Conservation (phyloP, 2,113 vertebrate genomes). For the Garra rufa region DNA sequence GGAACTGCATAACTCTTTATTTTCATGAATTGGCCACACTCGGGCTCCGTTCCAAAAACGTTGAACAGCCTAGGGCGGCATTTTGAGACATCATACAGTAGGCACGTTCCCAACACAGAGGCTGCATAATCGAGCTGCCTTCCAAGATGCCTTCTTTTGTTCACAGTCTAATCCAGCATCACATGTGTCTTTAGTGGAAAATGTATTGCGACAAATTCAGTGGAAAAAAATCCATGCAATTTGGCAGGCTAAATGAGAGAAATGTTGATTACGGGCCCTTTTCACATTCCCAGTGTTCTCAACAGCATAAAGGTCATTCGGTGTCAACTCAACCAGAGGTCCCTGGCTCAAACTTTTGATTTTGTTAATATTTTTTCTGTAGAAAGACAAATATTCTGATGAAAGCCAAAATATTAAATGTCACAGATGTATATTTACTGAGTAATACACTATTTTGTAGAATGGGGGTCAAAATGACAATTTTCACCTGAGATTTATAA, state of each 20-base stretch:
- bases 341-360: too few relatives aligned
- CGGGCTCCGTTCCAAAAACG: background rate
- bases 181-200: background rate
- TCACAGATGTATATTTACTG: too few relatives aligned
- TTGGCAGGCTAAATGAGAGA: background rate
- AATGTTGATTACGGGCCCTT: background rate
- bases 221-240: background rate
- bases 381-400: too few relatives aligned
- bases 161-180: background rate
- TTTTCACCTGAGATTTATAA: too few relatives aligned
- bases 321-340: too few relatives aligned
- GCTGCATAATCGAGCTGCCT: background rate
- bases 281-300: background rate
- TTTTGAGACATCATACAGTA: background rate
- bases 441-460: too few relatives aligned
- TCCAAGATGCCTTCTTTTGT: slow-evolving; percentile 5
- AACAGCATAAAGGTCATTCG: background rate
- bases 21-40: slow-evolving; percentile 7
- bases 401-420: too few relatives aligned
- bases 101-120: background rate
- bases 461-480: too few relatives aligned
- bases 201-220: background rate
- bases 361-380: too few relatives aligned
- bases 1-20: background rate
- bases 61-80: background rate